phyloP scores from a whole-genome alignment of 1,140 invertebrate species.

The Choristoneura fumiferana region DNA sequence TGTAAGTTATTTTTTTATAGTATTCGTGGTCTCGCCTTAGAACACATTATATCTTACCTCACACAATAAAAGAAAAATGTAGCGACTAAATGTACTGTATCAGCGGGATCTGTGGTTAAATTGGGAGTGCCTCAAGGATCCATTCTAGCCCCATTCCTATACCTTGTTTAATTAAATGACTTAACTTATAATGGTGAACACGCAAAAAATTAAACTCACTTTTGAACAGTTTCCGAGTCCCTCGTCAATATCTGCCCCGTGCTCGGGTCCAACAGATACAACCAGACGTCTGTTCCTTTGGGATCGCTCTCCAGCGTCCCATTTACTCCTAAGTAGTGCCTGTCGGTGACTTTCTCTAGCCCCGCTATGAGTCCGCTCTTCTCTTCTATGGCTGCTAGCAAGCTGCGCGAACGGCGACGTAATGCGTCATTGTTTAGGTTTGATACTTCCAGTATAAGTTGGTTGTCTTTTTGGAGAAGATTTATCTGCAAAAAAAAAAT shows the following conservation, averaged over 20 bases:
- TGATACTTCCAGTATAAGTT: constrained; percentile 88
- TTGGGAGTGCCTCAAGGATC: too few species aligned
- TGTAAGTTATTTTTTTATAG: too few species aligned
- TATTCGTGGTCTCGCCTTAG: too few species aligned
- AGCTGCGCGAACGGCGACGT: constrained; percentile 81
- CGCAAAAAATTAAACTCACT: constrained; percentile 73
- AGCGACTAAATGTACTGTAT: too few species aligned
- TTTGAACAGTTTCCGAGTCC: constrained; percentile 84
- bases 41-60: too few species aligned
- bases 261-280: constrained; percentile 90
- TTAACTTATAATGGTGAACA: background rate
- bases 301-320: constrained; percentile 86
- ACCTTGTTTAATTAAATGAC: too few species aligned
- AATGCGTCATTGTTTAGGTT: constrained; percentile 86
- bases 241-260: constrained; percentile 86
- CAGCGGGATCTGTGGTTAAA: too few species aligned
- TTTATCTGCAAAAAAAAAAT: constrained; percentile 73
- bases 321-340: constrained; percentile 84
- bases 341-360: constrained; percentile 86
- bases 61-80: too few species aligned
- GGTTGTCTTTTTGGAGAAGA: constrained; percentile 79
- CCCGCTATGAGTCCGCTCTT: constrained; percentile 86
- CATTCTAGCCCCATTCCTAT: too few species aligned
- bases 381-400: constrained; percentile 86
- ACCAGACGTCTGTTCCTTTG: constrained; percentile 91